Evolutionary conservation across 2,888 invertebrate species (phyloP).

Genomic region (Cylindroiulus punctatus): DNA sequence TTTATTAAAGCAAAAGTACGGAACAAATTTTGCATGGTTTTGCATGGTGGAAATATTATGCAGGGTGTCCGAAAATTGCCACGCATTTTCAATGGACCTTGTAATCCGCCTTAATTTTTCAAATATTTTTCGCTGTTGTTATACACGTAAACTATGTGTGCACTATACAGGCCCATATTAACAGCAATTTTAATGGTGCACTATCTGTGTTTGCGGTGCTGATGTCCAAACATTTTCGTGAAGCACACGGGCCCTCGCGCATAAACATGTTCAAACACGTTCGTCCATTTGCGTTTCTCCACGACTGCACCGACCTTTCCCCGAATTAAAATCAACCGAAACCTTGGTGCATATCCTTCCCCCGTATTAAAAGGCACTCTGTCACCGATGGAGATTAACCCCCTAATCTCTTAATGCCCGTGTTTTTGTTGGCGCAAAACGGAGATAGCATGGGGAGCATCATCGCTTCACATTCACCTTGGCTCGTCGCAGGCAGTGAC

Average conservation of each 20-base stretch:
- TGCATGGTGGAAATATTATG: no score
- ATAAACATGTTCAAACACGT: not conserved
- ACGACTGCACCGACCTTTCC: not conserved
- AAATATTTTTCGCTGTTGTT: no score
- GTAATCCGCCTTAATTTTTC: no score
- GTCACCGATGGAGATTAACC: not conserved
- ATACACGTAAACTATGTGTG: no score
- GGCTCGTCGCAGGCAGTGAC: not conserved
- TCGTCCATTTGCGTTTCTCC: no score
- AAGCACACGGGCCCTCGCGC: not conserved
- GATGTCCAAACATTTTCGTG: not conserved
- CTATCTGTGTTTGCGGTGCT: no score
- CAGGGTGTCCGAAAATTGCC: no score
- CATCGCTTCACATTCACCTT: conserved; percentile 11
- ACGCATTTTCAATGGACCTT: no score
- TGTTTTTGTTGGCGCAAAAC: not conserved
- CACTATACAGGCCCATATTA: no score
- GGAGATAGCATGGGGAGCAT: not conserved
- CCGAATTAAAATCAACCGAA: not conserved
- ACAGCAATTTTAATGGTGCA: no score
- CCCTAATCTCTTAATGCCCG: not conserved
- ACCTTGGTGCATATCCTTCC: conserved; percentile 23
- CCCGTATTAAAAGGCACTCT: not conserved
- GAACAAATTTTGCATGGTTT: no score
- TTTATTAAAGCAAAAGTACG: no score